phyloP scores from a whole-genome alignment of 2,113 vertebrate genomes.

The Scomber japonicus region DNA sequence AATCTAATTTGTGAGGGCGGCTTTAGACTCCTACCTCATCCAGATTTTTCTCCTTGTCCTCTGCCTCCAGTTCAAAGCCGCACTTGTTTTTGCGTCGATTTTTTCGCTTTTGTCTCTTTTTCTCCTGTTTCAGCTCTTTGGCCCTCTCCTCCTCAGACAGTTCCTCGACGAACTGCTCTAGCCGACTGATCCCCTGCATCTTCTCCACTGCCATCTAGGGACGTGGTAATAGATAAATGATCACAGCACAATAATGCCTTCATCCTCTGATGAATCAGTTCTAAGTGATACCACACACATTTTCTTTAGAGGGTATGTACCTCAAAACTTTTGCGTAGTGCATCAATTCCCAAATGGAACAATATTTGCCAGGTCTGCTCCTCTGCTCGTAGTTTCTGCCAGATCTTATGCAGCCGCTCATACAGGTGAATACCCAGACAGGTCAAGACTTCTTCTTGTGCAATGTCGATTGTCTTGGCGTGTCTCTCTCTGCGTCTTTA shows the following conservation, averaged over 20 bases:
- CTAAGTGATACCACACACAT: not conserved
- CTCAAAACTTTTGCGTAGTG: constrained; percentile 97
- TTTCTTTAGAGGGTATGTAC: constrained; percentile 71
- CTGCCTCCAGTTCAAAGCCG: constrained; percentile 88
- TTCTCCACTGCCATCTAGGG: constrained; percentile 96
- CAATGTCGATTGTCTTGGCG: constrained; percentile 98
- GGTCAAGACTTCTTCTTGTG: constrained; percentile 98
- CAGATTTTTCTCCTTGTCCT: constrained; percentile 88
- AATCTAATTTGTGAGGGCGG: not conserved
- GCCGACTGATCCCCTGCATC: constrained; percentile 95
- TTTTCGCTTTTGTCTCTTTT: constrained; percentile 97
- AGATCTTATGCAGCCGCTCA: constrained; percentile 95
- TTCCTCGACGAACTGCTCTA: constrained; percentile 97
- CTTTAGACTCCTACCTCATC: constrained; percentile 86
- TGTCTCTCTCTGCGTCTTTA: constrained; percentile 94
- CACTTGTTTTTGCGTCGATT: constrained; percentile 98
- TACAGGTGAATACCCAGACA: constrained; percentile 98
- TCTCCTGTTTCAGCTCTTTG: constrained; percentile 97
- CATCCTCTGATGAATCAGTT: not conserved
- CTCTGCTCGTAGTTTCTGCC: constrained; percentile 96
- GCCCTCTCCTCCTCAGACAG: constrained; percentile 96
- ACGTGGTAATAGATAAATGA: not conserved
- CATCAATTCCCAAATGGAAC: constrained; percentile 95
- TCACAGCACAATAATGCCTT: not conserved
- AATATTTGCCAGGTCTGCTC: constrained; percentile 99